Evolutionary conservation across 2,888 invertebrate species (phyloP).

Genomic region (Epiblema foenella): DNA sequence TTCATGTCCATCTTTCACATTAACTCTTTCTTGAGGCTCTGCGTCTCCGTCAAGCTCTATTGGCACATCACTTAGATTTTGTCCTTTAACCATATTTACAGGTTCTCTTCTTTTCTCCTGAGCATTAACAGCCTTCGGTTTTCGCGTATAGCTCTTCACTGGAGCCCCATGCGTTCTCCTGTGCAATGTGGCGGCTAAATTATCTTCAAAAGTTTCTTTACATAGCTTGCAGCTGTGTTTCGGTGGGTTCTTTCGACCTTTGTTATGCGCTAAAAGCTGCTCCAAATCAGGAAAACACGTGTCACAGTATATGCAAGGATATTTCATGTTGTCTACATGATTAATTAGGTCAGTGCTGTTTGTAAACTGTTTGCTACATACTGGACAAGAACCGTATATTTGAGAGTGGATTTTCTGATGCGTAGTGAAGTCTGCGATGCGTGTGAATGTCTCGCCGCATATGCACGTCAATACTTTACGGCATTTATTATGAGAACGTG

Average conservation of each 20-base stretch:
- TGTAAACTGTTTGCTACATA: not conserved
- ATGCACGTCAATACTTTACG: not conserved
- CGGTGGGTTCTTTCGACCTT: not conserved
- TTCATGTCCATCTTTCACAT: not conserved
- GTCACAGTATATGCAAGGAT: not conserved
- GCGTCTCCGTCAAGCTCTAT: not conserved
- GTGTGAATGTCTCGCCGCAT: not conserved
- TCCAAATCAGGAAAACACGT: not conserved
- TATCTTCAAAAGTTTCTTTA: not conserved
- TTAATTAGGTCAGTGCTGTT: not conserved
- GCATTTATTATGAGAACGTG: not conserved
- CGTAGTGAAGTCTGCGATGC: not conserved
- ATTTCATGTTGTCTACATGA: not conserved
- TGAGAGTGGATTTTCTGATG: not conserved
- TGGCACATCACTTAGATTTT: not conserved
- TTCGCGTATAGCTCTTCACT: not conserved
- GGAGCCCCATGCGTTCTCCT: not conserved
- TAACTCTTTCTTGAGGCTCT: not conserved
- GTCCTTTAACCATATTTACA: not conserved
- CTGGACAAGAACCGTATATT: not conserved
- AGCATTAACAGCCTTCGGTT: not conserved
- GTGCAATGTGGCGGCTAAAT: not conserved
- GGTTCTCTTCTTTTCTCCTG: not conserved
- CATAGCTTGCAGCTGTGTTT: not conserved
- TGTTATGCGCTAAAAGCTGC: not conserved